These are phyloP conservation scores for Dunckerocampus dactyliophorus DNA, from an alignment of 2,113 vertebrate genomes.

Conservation along the genomic window DNA sequence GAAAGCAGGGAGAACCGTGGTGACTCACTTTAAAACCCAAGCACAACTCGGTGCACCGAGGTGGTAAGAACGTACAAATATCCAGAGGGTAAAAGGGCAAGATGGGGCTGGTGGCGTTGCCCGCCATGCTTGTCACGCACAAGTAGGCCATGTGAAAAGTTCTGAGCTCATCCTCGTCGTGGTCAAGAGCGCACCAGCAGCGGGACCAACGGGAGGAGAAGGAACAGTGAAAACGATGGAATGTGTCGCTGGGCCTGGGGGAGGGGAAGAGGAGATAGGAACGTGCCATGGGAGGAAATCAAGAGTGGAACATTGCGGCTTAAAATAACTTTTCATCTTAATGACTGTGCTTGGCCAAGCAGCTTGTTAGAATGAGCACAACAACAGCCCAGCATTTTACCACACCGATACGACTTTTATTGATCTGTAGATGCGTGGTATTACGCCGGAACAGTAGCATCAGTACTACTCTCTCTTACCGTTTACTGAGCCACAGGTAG, in stretches of 20 bases:
- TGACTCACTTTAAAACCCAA: neutral
- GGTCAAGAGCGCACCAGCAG: constrained; percentile 68
- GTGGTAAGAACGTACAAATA: constrained; percentile 53
- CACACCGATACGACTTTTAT: neutral
- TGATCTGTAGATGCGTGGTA: neutral
- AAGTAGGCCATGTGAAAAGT: constrained; percentile 42
- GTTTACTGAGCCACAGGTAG: constrained; percentile 55
- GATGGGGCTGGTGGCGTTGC: constrained; percentile 50
- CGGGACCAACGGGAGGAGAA: constrained; percentile 46
- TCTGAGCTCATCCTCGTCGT: constrained; percentile 40
- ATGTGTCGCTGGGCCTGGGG: neutral
- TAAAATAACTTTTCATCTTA: neutral
- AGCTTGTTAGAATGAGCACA: neutral
- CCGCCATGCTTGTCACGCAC: constrained; percentile 59
- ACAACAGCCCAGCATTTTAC: too few relatives aligned
- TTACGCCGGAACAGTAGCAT: neutral
- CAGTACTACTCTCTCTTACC: constrained; percentile 34
- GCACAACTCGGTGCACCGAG: too few relatives aligned
- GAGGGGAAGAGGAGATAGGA: neutral
- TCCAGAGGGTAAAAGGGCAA: constrained; percentile 33
- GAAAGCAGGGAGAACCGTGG: neutral
- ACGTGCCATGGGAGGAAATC: neutral
- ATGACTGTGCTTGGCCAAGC: neutral
- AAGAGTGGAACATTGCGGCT: neutral
- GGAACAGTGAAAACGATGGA: constrained; percentile 37